phyloP scores from a whole-genome alignment of 2,113 vertebrate genomes.

The Benitochromis conjunctus region DNA sequence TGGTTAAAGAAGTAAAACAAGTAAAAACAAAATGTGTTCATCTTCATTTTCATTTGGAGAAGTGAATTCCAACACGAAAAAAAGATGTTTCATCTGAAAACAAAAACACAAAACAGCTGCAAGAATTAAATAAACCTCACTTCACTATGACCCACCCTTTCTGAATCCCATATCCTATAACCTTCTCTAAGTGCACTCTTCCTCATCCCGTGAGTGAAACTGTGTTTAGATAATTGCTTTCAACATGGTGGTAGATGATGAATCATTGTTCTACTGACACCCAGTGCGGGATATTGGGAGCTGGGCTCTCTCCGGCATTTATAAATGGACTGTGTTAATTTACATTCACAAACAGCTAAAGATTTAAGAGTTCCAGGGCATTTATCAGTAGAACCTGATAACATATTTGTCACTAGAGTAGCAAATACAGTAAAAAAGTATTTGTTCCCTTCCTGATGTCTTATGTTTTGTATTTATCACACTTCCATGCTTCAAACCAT shows the following conservation, averaged over 20 bases:
- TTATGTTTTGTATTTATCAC: background rate
- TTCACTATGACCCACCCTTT: background rate
- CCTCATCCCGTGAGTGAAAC: background rate
- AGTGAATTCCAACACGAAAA: background rate
- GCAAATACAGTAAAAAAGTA: background rate
- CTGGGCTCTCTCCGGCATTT: conserved; percentile 3
- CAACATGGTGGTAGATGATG: background rate
- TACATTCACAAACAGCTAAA: background rate
- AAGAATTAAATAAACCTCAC: background rate
- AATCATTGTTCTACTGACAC: conserved; percentile 20
- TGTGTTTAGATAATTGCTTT: conserved; percentile 8
- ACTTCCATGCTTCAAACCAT: background rate
- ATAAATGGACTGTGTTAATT: conserved; percentile 19
- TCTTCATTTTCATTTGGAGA: too few species aligned
- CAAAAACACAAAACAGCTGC: background rate
- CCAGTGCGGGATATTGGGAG: background rate
- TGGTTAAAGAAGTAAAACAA: background rate
- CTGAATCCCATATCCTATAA: background rate
- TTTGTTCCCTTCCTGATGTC: background rate
- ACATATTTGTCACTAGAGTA: background rate
- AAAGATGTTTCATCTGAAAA: background rate
- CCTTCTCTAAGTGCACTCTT: background rate
- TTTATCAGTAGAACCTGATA: background rate
- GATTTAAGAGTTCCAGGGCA: conserved; percentile 15
- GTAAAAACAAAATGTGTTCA: too few species aligned